phyloP scores from a whole-genome alignment of 1,140 invertebrate species.

The Scylla paramamosain region DNA sequence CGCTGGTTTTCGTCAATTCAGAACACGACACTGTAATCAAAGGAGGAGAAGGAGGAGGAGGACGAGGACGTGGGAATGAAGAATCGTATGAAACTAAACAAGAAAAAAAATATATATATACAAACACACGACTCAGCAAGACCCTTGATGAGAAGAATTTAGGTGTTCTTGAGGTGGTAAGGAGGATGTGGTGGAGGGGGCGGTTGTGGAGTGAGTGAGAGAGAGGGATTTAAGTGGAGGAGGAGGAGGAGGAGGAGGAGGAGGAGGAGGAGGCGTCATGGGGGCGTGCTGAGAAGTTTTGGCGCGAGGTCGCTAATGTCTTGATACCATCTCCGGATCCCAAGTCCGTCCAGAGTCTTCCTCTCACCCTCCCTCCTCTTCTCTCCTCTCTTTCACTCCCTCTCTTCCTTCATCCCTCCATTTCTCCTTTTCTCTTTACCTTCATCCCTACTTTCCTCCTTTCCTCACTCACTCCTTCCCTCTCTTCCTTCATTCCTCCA shows the following conservation, averaged over 20 bases:
- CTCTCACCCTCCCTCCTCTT: neutral
- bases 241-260: neutral
- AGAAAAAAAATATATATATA: too few species aligned
- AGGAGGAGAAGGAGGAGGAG: too few species aligned
- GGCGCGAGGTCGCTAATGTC: slow-evolving; percentile 65
- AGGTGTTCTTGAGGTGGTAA: too few species aligned
- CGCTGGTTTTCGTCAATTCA: too few species aligned
- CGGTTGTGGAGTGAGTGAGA: too few species aligned
- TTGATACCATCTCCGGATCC: slow-evolving; percentile 69
- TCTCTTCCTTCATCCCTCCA: neutral
- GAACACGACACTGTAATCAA: too few species aligned
- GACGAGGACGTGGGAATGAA: too few species aligned
- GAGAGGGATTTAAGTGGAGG: neutral
- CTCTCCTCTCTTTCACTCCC: neutral
- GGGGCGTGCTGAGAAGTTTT: slow-evolving; percentile 57
- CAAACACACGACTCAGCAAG: neutral
- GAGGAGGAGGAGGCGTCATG: neutral
- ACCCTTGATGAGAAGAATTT: too few species aligned
- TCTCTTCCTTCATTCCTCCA: neutral
- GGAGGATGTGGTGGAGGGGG: neutral
- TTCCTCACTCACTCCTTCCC: too few species aligned
- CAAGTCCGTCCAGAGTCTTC: neutral
- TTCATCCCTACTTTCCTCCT: too few species aligned
- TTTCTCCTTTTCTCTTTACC: too few species aligned
- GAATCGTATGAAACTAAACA: too few species aligned